These are phyloP conservation scores for Neomicropteryx cornuta DNA, from an alignment of 1,140 invertebrate genomes.

Conservation along the genomic window DNA sequence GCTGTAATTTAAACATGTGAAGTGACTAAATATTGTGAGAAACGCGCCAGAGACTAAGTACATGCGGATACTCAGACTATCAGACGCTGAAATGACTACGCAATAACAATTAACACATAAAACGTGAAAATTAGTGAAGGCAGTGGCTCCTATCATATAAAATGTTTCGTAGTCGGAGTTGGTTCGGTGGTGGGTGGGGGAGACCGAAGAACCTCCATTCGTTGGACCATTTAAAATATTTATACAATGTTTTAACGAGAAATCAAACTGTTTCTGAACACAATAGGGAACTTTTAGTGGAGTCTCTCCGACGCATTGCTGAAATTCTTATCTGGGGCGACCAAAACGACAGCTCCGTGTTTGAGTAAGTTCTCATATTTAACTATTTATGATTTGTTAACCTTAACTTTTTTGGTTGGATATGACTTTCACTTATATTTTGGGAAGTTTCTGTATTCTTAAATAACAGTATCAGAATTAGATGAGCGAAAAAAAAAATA, in stretches of 20 bases:
- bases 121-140: too few relatives aligned
- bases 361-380: slow-evolving; percentile 72
- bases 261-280: slow-evolving; percentile 95
- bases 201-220: slow-evolving; percentile 95
- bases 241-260: slow-evolving; percentile 90
- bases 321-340: slow-evolving; percentile 99
- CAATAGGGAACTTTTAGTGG: slow-evolving; percentile 90
- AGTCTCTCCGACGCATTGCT: slow-evolving; percentile 92
- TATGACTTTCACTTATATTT: neutral
- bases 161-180: slow-evolving; percentile 80
- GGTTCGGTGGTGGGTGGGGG: slow-evolving; percentile 78
- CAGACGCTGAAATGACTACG: too few relatives aligned
- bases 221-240: slow-evolving; percentile 90
- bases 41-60: too few relatives aligned
- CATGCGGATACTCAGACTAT: too few relatives aligned
- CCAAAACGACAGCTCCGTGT: slow-evolving; percentile 98
- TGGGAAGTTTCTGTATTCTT: slow-evolving; percentile 1
- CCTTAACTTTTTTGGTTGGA: too few relatives aligned
- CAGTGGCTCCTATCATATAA: too few relatives aligned
- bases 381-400: too few relatives aligned
- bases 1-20: too few relatives aligned
- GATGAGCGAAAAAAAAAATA: too few relatives aligned
- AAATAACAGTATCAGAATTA: too few relatives aligned
- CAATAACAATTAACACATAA: too few relatives aligned
- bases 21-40: too few relatives aligned